Evolutionary conservation across 2,113 vertebrate species (phyloP).

Genomic region (Hyperoodon ampullatus): DNA sequence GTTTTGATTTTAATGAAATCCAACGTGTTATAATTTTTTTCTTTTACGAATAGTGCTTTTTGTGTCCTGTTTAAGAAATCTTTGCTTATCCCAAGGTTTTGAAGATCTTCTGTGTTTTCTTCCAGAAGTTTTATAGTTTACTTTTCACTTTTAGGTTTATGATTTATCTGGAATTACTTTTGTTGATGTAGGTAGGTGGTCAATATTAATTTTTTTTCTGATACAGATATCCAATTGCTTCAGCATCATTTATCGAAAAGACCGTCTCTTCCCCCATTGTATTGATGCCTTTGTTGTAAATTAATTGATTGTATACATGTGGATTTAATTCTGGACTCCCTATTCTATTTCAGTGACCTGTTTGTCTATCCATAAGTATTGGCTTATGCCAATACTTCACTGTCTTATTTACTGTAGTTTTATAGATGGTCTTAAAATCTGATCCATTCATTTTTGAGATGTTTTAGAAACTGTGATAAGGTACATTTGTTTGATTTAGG

Average conservation of each 20-base stretch:
- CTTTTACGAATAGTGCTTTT: background rate
- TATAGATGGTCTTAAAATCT: background rate
- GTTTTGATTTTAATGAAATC: conserved; percentile 4
- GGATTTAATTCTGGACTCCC: background rate
- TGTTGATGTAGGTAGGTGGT: background rate
- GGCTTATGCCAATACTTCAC: background rate
- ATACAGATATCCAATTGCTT: background rate
- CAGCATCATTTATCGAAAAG: background rate
- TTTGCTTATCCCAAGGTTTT: background rate
- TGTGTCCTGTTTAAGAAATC: background rate
- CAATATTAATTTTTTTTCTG: background rate
- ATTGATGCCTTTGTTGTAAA: background rate
- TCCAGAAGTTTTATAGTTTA: background rate
- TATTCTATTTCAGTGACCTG: background rate
- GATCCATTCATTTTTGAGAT: background rate
- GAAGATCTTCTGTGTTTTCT: background rate
- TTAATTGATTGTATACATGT: background rate
- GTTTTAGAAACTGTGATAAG: background rate
- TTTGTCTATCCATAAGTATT: background rate
- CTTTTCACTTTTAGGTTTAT: background rate
- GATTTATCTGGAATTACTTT: background rate
- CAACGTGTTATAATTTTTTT: background rate
- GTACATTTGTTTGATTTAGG: background rate
- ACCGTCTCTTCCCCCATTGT: background rate
- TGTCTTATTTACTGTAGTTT: background rate